Conservation (phyloP, 2,797 vertebrate species). For the Mycteria americana region DNA sequence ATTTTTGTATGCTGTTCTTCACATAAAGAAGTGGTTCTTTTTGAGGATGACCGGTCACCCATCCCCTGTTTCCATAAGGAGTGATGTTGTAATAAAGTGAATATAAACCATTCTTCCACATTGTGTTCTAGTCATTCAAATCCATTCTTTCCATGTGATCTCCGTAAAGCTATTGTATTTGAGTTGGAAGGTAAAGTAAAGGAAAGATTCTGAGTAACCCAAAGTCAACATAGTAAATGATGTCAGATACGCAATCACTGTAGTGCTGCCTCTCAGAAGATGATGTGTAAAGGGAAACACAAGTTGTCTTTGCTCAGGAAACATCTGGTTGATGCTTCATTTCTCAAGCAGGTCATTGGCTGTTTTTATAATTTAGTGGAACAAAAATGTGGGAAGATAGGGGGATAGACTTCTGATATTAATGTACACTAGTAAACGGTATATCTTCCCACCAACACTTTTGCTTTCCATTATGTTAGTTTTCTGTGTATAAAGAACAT, state of each 20-base stretch:
- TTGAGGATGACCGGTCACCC: not conserved
- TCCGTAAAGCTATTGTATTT: not conserved
- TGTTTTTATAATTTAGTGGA: slow-evolving; percentile 66
- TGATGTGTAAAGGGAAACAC: slow-evolving; percentile 69
- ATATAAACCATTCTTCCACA: not conserved
- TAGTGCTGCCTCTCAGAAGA: slow-evolving; percentile 54
- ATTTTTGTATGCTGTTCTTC: not conserved
- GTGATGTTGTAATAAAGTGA: not conserved
- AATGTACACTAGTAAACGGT: not conserved
- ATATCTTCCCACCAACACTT: not conserved
- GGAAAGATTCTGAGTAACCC: slow-evolving; percentile 23
- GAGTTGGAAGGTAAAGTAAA: slow-evolving; percentile 3
- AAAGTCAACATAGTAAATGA: slow-evolving; percentile 56
- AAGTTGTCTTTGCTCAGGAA: slow-evolving; percentile 75
- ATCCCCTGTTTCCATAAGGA: not conserved
- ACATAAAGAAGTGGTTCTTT: not conserved
- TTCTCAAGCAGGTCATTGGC: slow-evolving; percentile 65
- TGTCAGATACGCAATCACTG: slow-evolving; percentile 16
- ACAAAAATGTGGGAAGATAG: slow-evolving; percentile 67
- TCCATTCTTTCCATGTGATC: not conserved
- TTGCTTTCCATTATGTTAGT: not conserved
- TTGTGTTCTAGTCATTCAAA: not conserved
- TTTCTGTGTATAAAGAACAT: not conserved
- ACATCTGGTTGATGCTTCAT: slow-evolving; percentile 73
- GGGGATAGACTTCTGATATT: not conserved